Percentiles rank a stretch among this genome's conserved stretches.
phyloP scores from a whole-genome alignment of 2,797 vertebrate genomes.

The Myripristis jacobus region DNA sequence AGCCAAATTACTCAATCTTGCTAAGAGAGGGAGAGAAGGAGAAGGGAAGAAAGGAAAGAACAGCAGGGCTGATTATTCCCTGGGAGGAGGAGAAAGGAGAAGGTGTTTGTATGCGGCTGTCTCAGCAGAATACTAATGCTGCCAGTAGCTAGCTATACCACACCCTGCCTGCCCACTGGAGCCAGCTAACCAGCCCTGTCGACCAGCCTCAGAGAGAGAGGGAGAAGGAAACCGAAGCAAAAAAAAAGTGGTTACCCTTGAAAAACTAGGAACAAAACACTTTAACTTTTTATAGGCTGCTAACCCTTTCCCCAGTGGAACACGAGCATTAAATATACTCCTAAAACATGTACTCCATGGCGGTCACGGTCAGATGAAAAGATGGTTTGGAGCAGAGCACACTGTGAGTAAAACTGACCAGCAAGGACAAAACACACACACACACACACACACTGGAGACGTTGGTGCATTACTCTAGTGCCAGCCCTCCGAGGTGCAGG shows the following conservation, averaged over 20 bases:
- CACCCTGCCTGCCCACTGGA: constrained; percentile 67
- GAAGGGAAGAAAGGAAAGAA: constrained; percentile 59
- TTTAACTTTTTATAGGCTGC: too few relatives aligned
- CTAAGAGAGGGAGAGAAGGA: constrained; percentile 58
- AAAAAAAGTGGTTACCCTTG: constrained; percentile 23
- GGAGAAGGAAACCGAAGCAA: neutral
- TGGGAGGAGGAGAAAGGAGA: constrained; percentile 86
- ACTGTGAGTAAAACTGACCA: constrained; percentile 41
- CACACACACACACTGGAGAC: constrained; percentile 21
- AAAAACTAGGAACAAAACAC: neutral
- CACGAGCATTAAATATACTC: constrained; percentile 13
- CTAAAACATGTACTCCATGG: neutral
- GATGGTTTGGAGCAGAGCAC: constrained; percentile 19
- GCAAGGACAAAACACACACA: constrained; percentile 64
- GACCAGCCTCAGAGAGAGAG: constrained; percentile 20
- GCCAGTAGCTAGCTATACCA: constrained; percentile 66
- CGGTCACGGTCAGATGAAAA: neutral
- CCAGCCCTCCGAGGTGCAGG: constrained; percentile 74
- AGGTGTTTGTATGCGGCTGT: constrained; percentile 86
- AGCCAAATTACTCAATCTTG: constrained; percentile 88
- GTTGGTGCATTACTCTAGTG: constrained; percentile 46
- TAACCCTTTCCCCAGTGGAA: neutral
- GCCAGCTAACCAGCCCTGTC: constrained; percentile 39
- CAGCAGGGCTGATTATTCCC: constrained; percentile 87
- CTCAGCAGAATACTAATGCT: constrained; percentile 90